Base-by-base conservation (phyloP, 2,797 vertebrate genomes). In the Kryptopterus vitreolus region DNA sequence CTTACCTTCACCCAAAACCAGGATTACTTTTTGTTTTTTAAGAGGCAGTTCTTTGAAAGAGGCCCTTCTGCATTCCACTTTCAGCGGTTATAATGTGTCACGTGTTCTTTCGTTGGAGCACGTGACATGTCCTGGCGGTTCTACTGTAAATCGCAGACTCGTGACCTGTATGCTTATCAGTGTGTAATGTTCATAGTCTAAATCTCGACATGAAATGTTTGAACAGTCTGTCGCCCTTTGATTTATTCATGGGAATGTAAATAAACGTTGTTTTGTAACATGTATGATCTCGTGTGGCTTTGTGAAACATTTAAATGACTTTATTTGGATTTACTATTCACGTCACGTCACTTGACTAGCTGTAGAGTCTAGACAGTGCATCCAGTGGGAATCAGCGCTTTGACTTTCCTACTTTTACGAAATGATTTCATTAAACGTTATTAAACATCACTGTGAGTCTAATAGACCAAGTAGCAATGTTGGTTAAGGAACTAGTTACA, bases 201-300 rank as follows among this genome's bases (percentile, higher is more conserved):
- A 80, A 43, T 84, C 73, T 78, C 70, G 80, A 80, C 68, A 52
- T 4, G 38, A n/a, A 53, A 71, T 82, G 81, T 86, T 31, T 70
- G 85, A 80, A 76, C 73, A 76, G 50, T 38, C 86, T 86, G 83
- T 89, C 71, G 81, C 78, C 87, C 72, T 82, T 87, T 84, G 81
- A 82, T 88, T 88, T 89, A 81, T 87, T 89, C 79, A 77, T 85
- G 82, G 85, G 87, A 81, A 90, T 94, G 93, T 95, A 93, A 93
- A 94, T 93, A 88, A 93, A 91, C 92, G 89, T 82, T 77, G 88
- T 94, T 94, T 95, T 94, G 85, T 94, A 92, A 91, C 88, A 84
- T 52, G 9, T 35, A 31, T 59, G 55, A 58, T 59, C 13, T 29
- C 13, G 18, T 72, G 11, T 35, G 13, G 46, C 9, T 61, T 70